A percentile compares a stretch with the other conserved stretches of the same genome.
These are phyloP conservation scores for Macrotrachela quadricornifera DNA, from an alignment of 1,140 invertebrate species.

Conservation along the genomic window DNA sequence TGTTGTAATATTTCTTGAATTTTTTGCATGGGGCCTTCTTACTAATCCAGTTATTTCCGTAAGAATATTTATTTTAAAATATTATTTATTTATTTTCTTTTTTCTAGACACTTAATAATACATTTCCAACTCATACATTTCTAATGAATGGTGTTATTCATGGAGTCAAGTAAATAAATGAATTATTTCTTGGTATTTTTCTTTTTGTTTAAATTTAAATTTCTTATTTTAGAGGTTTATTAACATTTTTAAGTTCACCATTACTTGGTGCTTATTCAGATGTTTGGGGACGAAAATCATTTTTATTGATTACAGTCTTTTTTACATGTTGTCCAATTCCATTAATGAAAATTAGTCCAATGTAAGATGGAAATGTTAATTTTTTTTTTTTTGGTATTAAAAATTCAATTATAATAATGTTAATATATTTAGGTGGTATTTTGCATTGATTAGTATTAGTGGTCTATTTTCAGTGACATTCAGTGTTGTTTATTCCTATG, in stretches of 20 bases:
- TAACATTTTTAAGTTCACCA: constrained; percentile 88
- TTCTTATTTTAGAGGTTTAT: constrained; percentile 61
- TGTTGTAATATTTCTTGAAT: constrained; percentile 95
- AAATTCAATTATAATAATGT: not conserved
- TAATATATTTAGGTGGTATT: constrained; percentile 60
- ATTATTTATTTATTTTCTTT: constrained; percentile 8
- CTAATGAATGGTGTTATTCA: constrained; percentile 98
- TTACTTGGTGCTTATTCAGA: constrained; percentile 87
- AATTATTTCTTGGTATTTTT: not conserved
- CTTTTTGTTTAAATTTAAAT: too few species aligned
- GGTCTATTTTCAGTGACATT: constrained; percentile 97
- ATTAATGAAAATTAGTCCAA: constrained; percentile 91
- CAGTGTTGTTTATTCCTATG: constrained; percentile 87
- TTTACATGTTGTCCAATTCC: constrained; percentile 98
- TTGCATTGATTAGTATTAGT: constrained; percentile 94
- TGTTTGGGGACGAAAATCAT: constrained; percentile 91
- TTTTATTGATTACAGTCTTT: constrained; percentile 89
- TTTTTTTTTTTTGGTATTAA: not conserved
- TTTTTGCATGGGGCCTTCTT: constrained; percentile 94
- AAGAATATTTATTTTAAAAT: constrained; percentile 24
- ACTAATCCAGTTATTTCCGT: constrained; percentile 93
- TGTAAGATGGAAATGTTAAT: constrained; percentile 39
- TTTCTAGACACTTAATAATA: constrained; percentile 63
- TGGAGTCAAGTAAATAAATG: constrained; percentile 54
- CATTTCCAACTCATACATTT: constrained; percentile 95